phyloP scores from a whole-genome alignment of 2,888 invertebrate genomes.

The Eilema caniola region DNA sequence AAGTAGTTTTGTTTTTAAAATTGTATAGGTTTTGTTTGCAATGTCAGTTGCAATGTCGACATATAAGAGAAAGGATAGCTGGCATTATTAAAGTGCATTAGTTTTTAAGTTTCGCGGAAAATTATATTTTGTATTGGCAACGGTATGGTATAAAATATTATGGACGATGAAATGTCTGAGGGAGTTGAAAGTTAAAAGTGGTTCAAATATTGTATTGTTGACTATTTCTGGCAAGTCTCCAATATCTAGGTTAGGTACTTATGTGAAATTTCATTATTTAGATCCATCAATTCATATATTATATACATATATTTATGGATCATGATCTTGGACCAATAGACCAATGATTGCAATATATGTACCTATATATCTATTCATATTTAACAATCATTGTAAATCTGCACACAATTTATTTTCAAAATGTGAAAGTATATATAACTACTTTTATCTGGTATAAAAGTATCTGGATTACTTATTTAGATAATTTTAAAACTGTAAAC shows the following conservation, averaged over 20 bases:
- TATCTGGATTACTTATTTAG: no score
- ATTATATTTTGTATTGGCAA: conserved; percentile 37
- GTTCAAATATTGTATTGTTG: not conserved
- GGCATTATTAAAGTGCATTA: conserved; percentile 61
- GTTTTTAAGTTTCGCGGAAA: conserved; percentile 56
- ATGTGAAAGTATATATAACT: no score
- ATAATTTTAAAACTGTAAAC: no score
- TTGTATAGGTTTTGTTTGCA: conserved; percentile 66
- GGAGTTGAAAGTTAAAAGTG: not conserved
- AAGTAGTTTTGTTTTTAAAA: conserved; percentile 71
- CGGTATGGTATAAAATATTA: conserved; percentile 26
- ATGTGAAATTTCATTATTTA: not conserved
- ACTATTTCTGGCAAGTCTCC: not conserved
- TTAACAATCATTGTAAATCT: not conserved
- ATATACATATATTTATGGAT: no score
- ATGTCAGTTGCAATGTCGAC: conserved; percentile 75
- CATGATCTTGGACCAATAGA: no score
- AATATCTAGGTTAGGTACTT: not conserved
- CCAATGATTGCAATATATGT: no score
- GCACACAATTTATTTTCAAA: no score
- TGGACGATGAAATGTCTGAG: conserved; percentile 13
- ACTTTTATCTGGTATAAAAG: no score
- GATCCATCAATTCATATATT: no score
- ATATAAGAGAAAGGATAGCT: conserved; percentile 65
- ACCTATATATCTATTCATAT: no score